Evolutionary conservation across 2,113 vertebrate species (phyloP).

Genomic region (Nibea albiflora): DNA sequence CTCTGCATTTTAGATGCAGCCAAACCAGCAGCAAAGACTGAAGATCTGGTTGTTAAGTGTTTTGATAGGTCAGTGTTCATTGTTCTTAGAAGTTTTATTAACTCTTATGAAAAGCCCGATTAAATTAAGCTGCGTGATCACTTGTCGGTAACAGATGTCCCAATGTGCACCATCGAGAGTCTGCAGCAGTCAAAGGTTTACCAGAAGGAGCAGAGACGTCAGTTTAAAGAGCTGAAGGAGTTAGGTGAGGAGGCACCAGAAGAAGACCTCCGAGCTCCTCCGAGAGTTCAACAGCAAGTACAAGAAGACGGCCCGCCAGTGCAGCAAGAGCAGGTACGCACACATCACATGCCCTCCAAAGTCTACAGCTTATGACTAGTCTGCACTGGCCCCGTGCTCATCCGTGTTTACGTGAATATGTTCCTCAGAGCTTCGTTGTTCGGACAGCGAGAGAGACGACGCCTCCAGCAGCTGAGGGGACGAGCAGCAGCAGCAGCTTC

Average conservation of each 20-base stretch:
- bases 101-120: not conserved
- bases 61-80: constrained; percentile 89
- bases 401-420: not conserved
- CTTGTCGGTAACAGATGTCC: constrained; percentile 85
- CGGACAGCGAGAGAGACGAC: constrained; percentile 90
- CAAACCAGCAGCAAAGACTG: constrained; percentile 93
- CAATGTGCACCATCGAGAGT: constrained; percentile 89
- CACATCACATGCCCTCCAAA: not conserved
- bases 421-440: constrained; percentile 81
- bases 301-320: constrained; percentile 89
- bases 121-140: not conserved
- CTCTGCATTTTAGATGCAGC: constrained; percentile 85
- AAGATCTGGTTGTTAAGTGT: constrained; percentile 97
- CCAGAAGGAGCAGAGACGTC: constrained; percentile 94
- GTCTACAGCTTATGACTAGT: not conserved
- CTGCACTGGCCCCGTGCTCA: too few species aligned
- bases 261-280: constrained; percentile 90
- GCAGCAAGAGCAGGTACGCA: constrained; percentile 93
- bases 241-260: constrained; percentile 95
- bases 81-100: not conserved
- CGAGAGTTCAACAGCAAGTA: constrained; percentile 75
- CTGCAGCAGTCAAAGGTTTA: constrained; percentile 95
- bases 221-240: constrained; percentile 99
- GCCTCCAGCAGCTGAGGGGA: constrained; percentile 92
- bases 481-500: constrained; percentile 95